A percentile compares a stretch with the other conserved stretches of the same genome.
phyloP scores from a whole-genome alignment of 2,797 vertebrate genomes.

The Sebastiscus tertius region DNA sequence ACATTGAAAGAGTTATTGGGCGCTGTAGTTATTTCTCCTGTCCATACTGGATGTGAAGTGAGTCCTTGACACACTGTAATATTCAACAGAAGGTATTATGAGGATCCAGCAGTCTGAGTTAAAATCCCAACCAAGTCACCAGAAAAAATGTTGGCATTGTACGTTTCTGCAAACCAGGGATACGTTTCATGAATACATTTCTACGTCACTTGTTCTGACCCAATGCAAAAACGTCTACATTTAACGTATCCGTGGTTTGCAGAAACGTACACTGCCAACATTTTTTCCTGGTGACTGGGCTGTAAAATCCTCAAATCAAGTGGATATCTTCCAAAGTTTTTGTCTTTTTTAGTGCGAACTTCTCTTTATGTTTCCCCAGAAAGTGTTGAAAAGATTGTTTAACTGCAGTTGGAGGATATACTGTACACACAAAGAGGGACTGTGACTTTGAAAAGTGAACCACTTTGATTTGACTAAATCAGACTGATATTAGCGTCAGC shows the following conservation, averaged over 20 bases:
- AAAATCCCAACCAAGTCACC: rapidly evolving
- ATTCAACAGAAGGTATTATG: not conserved
- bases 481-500: not conserved
- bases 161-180: too few relatives aligned
- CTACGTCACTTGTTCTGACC: too few relatives aligned
- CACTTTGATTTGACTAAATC: not conserved
- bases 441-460: not conserved
- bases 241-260: too few relatives aligned
- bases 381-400: not conserved
- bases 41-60: not conserved
- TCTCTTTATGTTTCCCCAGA: not conserved
- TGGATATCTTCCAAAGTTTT: too few relatives aligned
- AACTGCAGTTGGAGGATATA: not conserved
- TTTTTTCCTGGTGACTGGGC: too few relatives aligned
- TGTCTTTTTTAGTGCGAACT: not conserved
- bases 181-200: too few relatives aligned
- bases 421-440: not conserved
- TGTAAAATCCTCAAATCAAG: too few relatives aligned
- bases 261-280: too few relatives aligned
- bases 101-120: not conserved
- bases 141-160: too few relatives aligned
- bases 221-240: too few relatives aligned
- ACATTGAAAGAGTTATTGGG: not conserved
- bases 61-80: not conserved
- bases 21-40: not conserved